These are phyloP conservation scores for Varanus komodoensis DNA, from an alignment of 2,113 vertebrate species.

Conservation along the genomic window DNA sequence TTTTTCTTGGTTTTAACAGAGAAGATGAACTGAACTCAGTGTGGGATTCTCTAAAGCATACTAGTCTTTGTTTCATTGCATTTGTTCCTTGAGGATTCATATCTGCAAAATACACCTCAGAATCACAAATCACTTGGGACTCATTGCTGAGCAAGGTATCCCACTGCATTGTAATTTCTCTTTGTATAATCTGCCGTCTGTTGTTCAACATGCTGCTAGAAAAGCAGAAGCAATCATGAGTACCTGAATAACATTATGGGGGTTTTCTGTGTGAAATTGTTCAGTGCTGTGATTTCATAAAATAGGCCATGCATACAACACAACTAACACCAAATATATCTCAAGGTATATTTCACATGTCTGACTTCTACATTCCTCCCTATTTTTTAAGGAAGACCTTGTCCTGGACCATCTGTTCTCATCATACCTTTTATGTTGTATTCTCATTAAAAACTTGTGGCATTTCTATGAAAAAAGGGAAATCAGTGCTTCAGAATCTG, in stretches of 20 bases:
- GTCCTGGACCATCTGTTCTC: background rate
- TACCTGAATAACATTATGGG: conserved; percentile 32
- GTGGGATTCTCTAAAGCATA: conserved; percentile 1
- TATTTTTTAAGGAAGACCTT: background rate
- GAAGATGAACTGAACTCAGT: conserved; percentile 26
- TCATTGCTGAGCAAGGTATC: conserved; percentile 25
- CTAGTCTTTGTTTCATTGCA: conserved; percentile 41
- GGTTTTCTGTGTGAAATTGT: conserved; percentile 11
- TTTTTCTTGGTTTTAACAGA: conserved; percentile 22
- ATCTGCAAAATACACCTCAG: conserved; percentile 50
- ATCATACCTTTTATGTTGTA: background rate
- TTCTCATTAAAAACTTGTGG: background rate
- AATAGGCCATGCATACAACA: conserved; percentile 8
- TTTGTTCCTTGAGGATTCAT: conserved; percentile 21
- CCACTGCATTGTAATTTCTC: conserved; percentile 38
- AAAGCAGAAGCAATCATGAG: conserved; percentile 40
- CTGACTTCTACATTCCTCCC: background rate
- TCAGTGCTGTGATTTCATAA: conserved; percentile 27
- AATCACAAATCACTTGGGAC: conserved; percentile 39
- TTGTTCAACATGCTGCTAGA: conserved; percentile 9
- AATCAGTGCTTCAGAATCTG: background rate
- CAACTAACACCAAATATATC: background rate
- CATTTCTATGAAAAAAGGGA: background rate
- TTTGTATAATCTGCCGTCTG: conserved; percentile 18
- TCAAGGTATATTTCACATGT: background rate